A percentile compares a stretch with the other conserved stretches of the same genome.
Conservation (phyloP, 2,797 vertebrate genomes). For the Cryptoprocta ferox region DNA sequence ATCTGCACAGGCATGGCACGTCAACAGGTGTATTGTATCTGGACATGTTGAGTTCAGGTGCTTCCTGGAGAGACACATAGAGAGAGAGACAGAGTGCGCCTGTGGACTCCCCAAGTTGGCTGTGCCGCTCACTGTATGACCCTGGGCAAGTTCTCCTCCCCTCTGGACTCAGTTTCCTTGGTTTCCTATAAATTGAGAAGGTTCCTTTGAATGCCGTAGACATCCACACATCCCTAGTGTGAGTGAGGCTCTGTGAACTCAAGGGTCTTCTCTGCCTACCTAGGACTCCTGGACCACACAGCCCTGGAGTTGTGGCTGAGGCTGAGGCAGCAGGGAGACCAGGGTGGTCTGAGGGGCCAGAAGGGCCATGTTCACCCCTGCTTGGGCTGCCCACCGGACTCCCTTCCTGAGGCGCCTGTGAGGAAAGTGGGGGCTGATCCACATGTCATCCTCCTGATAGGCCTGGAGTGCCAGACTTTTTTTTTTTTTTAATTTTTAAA, state of each 20-base stretch:
- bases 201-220: neutral
- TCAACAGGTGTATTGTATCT: neutral
- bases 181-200: neutral
- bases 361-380: neutral
- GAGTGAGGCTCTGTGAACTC: neutral
- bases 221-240: fast-evolving
- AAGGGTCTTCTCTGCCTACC: neutral
- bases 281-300: neutral
- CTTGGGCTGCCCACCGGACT: neutral
- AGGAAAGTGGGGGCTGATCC: neutral
- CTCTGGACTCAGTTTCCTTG: neutral
- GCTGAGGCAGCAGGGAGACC: neutral
- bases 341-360: neutral
- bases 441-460: neutral
- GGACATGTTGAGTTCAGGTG: neutral
- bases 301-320: neutral
- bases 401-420: fast-evolving
- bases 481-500: no score
- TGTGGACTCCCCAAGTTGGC: neutral
- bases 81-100: fast-evolving
- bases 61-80: neutral
- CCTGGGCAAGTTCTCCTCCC: neutral
- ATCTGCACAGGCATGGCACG: fast-evolving
- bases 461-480: neutral
- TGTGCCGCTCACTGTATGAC: neutral